phyloP scores from a whole-genome alignment of 2,888 invertebrate genomes.

The Creontiades dilutus region DNA sequence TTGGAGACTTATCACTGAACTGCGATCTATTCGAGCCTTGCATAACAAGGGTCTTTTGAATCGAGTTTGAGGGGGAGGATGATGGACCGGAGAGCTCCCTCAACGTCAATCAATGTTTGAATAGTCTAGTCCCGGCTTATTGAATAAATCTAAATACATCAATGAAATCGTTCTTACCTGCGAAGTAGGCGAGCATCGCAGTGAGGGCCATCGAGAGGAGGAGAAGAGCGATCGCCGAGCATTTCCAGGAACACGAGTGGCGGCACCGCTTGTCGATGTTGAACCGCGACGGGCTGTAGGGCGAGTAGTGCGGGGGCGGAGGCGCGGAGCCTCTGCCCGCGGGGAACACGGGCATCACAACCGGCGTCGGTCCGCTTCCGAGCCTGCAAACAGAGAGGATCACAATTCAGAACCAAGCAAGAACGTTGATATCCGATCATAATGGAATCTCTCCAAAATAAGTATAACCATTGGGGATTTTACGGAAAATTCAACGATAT shows the following conservation, averaged over 20 bases:
- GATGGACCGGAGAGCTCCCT: too few relatives aligned
- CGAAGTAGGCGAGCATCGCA: conserved; percentile 96
- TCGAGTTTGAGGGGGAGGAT: too few relatives aligned
- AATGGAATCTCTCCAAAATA: too few relatives aligned
- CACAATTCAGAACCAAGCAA: background rate
- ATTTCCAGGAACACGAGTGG: conserved; percentile 97
- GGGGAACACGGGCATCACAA: conserved; percentile 94
- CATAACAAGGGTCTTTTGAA: too few relatives aligned
- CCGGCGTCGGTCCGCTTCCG: conserved; percentile 82
- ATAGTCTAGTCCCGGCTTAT: too few relatives aligned
- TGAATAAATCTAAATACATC: background rate
- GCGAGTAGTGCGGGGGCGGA: conserved; percentile 84
- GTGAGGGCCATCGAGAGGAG: conserved; percentile 93
- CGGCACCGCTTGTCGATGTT: conserved; percentile 96
- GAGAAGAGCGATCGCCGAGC: conserved; percentile 95
- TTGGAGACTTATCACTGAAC: too few relatives aligned
- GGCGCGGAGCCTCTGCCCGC: conserved; percentile 82
- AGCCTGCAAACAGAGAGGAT: conserved; percentile 76
- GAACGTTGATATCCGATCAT: too few relatives aligned
- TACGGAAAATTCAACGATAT: too few relatives aligned
- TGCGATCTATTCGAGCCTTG: too few relatives aligned
- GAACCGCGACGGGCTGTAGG: conserved; percentile 82
- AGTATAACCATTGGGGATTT: too few relatives aligned
- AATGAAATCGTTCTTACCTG: conserved; percentile 85
- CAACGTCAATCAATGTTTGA: too few relatives aligned